phyloP scores from a whole-genome alignment of 2,888 invertebrate genomes.

The Spicauda simplicius region DNA sequence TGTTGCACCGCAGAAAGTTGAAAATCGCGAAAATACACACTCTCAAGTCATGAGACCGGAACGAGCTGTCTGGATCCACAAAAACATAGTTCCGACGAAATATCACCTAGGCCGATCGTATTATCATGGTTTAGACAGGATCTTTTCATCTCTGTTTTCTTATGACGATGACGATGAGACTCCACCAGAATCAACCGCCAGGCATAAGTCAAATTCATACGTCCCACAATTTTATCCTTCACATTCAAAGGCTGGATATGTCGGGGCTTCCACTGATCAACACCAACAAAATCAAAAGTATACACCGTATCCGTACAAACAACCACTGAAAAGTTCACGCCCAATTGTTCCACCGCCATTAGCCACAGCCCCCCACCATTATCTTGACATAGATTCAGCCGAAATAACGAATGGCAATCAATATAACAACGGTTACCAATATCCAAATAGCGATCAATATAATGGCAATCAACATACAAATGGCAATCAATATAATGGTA shows the following conservation, averaged over 20 bases:
- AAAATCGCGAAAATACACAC: slow-evolving; percentile 44
- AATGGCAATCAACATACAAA: neutral
- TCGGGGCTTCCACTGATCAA: slow-evolving; percentile 56
- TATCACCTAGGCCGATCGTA: slow-evolving; percentile 54
- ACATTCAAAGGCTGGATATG: slow-evolving; percentile 61
- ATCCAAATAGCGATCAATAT: slow-evolving; percentile 8
- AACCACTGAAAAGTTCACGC: slow-evolving; percentile 57
- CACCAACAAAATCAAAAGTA: slow-evolving; percentile 59
- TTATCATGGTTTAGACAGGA: slow-evolving; percentile 64
- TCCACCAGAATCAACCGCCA: slow-evolving; percentile 46
- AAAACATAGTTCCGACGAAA: slow-evolving; percentile 61
- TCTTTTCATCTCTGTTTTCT: slow-evolving; percentile 72
- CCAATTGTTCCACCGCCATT: slow-evolving; percentile 57
- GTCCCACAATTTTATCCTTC: slow-evolving; percentile 51
- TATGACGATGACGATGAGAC: slow-evolving; percentile 57
- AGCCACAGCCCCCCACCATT: slow-evolving; percentile 41
- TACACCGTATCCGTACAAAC: slow-evolving; percentile 60
- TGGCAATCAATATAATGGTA: slow-evolving; percentile 19
- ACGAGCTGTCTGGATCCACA: slow-evolving; percentile 73
- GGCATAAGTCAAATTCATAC: slow-evolving; percentile 55
- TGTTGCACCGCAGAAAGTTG: slow-evolving; percentile 50
- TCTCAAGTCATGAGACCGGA: slow-evolving; percentile 55
- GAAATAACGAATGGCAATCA: slow-evolving; percentile 21
- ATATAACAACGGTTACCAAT: slow-evolving; percentile 1
- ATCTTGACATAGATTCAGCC: slow-evolving; percentile 19